Conservation (phyloP, 2,797 vertebrate genomes). For the Cyprinella venusta region DNA sequence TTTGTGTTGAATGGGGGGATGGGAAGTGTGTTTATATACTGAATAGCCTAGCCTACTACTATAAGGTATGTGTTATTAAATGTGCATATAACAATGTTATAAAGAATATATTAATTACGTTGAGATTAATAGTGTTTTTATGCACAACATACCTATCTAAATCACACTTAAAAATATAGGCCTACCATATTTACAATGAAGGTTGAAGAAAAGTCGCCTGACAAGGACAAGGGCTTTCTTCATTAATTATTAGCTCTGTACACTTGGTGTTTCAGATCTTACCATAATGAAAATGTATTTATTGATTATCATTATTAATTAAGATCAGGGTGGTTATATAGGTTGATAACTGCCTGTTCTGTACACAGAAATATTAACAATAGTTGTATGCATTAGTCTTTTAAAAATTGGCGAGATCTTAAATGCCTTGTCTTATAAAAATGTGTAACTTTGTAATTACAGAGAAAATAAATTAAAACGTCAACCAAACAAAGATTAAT, state of each 20-base stretch:
- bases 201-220: slow-evolving; percentile 13
- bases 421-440: neutral
- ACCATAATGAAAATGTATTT: neutral
- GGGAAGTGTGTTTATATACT: neutral
- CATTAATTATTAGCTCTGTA: neutral
- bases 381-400: neutral
- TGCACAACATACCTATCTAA: neutral
- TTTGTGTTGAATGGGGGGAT: slow-evolving; percentile 19
- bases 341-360: no score
- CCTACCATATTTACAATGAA: neutral
- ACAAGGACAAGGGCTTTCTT: slow-evolving; percentile 16
- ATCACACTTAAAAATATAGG: neutral
- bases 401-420: neutral
- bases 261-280: neutral
- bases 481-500: neutral
- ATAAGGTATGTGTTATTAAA: neutral
- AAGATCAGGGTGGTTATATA: neutral
- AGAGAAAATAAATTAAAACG: neutral
- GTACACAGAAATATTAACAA: neutral
- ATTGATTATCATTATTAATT: neutral
- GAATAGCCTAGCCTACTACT: neutral
- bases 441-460: neutral
- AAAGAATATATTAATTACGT: neutral
- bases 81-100: neutral
- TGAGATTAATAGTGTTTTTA: neutral